Conservation (phyloP, 2,888 invertebrate species). For the Ptilodon capucinus region DNA sequence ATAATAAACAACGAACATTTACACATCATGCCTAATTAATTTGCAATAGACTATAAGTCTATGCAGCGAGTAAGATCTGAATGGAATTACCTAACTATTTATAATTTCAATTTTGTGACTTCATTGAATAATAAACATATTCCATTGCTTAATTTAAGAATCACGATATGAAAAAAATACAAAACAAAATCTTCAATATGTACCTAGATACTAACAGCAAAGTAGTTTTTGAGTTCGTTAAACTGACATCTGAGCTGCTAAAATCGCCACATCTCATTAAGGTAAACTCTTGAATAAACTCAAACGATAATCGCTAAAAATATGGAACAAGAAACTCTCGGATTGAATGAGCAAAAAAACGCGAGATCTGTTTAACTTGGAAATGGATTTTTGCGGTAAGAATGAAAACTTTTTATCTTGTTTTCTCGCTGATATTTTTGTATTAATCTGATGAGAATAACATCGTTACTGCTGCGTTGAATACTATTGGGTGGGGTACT, state of each 20-base stretch:
- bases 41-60: background rate
- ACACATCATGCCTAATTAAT: background rate
- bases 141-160: too few species aligned
- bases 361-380: slow-evolving; percentile 72
- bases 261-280: background rate
- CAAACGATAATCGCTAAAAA: slow-evolving; percentile 51
- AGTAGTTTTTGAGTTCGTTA: too few species aligned
- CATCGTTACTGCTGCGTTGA: slow-evolving; percentile 10
- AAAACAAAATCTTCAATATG: too few species aligned
- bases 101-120: too few species aligned
- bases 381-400: slow-evolving; percentile 75
- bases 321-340: slow-evolving; percentile 51
- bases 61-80: too few species aligned
- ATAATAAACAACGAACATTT: background rate
- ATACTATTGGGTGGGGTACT: background rate
- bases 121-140: too few species aligned
- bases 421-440: slow-evolving; percentile 54
- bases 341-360: slow-evolving; percentile 64
- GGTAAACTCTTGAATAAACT: slow-evolving; percentile 41
- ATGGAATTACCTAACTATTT: too few species aligned
- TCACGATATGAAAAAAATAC: too few species aligned
- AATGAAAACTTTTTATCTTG: slow-evolving; percentile 62
- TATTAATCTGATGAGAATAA: slow-evolving; percentile 63
- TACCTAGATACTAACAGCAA: too few species aligned
- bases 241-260: background rate